These are phyloP conservation scores for Agriopis marginaria DNA, from an alignment of 2,888 invertebrate species.

Conservation along the genomic window DNA sequence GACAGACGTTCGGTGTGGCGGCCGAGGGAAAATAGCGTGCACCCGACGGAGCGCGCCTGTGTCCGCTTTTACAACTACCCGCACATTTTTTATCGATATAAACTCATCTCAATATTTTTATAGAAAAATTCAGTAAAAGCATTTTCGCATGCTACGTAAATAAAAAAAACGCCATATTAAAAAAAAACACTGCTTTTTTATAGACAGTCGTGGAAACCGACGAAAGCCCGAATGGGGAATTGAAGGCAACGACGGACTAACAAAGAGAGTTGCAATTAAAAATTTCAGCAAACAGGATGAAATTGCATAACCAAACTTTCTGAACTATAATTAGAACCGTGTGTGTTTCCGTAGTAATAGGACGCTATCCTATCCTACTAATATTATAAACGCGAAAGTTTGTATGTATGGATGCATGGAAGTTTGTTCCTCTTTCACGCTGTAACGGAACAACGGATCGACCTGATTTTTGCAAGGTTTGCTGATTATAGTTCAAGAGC, in stretches of 20 bases:
- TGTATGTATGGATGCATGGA: too few relatives aligned
- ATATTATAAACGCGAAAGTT: too few relatives aligned
- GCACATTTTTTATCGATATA: constrained; percentile 1
- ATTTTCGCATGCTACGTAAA: not conserved
- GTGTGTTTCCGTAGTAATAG: not conserved
- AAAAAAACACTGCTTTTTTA: not conserved
- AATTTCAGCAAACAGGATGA: constrained; percentile 19
- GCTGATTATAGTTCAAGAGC: too few relatives aligned
- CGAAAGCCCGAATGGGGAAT: constrained; percentile 7
- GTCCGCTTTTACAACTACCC: constrained; percentile 1
- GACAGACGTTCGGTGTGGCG: not conserved
- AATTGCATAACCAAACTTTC: constrained; percentile 17
- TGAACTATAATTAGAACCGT: constrained; percentile 23
- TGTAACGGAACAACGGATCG: too few relatives aligned
- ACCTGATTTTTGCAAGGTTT: too few relatives aligned
- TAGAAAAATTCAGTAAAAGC: constrained; percentile 3
- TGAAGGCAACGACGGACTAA: not conserved
- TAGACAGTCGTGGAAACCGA: not conserved
- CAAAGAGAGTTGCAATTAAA: constrained; percentile 24
- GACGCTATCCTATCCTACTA: too few relatives aligned
- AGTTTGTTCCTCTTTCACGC: too few relatives aligned
- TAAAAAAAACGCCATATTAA: constrained; percentile 6
- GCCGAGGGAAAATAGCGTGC: not conserved
- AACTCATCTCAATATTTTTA: constrained; percentile 1
- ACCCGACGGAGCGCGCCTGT: not conserved